Base-by-base conservation (phyloP, 2,113 vertebrate genomes). In the Eira barbara region DNA sequence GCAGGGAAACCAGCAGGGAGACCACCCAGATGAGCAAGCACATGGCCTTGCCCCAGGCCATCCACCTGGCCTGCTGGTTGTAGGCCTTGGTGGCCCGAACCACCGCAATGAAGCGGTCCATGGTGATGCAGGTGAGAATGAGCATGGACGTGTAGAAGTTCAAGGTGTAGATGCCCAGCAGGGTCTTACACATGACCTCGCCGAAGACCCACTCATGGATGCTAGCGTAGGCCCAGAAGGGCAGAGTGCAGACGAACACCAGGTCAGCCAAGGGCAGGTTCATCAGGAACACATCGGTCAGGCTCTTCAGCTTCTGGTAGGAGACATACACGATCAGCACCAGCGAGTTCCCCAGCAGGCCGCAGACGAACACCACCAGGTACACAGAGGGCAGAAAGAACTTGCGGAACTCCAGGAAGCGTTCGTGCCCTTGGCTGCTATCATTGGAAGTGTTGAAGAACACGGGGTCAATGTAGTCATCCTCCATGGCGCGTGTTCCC, bases 141-240 rank as follows among this genome's bases (percentile, higher is more conserved):
- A 99, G 90, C 98, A 98, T 86, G 73, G 98, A 99, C 1, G 97
- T 98, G 25, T 98, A 98, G 71, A 99, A 96, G 95, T 98, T 98
- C 14, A 98, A 25, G 2, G 97, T 97, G 6, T 99, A 98, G 52
- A 98, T 67, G 31, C 97, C 97, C 42, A 91, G 86, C 55, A 97
- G 95, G 36, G 88, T 47, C 92, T 69, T 95, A 97, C 98, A 98
- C 73, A 81, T 36, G 13, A 34, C 0, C 0, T 23, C 74, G 27
- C 98, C 98, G 18, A 97, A 99, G 94, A 96, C 89, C 98, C 98
- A 98, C 81, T 97, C 94, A 0, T 95, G 83, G 23, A 94, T 52
- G 74, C 92, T 96, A 2, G 97, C 94, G 3, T 98, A 97, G 86
- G 97, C 96, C 97, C 98, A 98, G 79, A 99, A 98, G 29, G 98